A percentile compares a stretch with the other conserved stretches of the same genome.
Conservation (phyloP, 2,113 vertebrate genomes). For the Leucosticte australis region DNA sequence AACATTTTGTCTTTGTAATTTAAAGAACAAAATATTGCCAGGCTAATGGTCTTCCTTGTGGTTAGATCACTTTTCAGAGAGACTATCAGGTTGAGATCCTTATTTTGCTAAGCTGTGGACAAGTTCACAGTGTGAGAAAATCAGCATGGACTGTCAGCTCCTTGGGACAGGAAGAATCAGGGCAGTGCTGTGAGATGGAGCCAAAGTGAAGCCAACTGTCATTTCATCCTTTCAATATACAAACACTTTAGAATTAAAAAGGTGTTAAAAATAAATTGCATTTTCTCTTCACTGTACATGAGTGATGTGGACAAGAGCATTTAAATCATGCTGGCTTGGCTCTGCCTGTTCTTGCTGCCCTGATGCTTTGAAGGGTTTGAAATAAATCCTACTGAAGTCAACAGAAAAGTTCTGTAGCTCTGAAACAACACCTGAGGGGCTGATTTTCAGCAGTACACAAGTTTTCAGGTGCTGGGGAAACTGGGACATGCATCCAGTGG, state of each 20-base stretch:
- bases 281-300: background rate
- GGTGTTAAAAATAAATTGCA: constrained; percentile 11
- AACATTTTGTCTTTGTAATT: background rate
- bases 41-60: background rate
- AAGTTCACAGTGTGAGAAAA: background rate
- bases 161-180: background rate
- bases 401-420: background rate
- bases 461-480: background rate
- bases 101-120: background rate
- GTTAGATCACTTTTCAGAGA: background rate
- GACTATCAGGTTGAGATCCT: background rate
- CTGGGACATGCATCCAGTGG: rapidly evolving
- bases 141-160: background rate
- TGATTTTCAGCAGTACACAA: background rate
- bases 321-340: background rate
- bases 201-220: background rate
- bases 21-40: background rate
- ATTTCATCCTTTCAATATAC: background rate
- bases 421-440: background rate
- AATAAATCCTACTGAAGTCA: background rate
- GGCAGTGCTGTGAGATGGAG: background rate
- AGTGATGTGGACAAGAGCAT: background rate
- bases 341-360: background rate
- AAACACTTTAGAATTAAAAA: background rate
- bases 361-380: background rate